Percentiles rank a stretch among this genome's conserved stretches.
These are phyloP conservation scores for Poeciliopsis turneri DNA, from an alignment of 2,797 vertebrate species.

Conservation along the genomic window DNA sequence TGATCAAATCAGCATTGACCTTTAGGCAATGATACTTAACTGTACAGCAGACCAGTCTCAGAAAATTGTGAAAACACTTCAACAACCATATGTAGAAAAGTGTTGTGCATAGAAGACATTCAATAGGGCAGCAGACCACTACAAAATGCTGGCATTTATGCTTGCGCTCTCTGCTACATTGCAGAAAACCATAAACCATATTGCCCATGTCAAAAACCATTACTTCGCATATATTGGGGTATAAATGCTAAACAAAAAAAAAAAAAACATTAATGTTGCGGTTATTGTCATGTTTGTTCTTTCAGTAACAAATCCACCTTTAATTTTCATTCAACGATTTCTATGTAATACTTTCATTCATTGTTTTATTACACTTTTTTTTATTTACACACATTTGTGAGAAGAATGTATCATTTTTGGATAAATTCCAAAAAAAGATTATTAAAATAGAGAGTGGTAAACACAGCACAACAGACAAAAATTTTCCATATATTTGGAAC, in stretches of 20 bases:
- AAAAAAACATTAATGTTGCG: neutral
- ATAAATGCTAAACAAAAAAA: neutral
- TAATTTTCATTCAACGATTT: neutral
- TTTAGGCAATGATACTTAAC: neutral
- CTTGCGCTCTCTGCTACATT: neutral
- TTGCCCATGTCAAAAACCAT: neutral
- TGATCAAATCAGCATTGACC: neutral
- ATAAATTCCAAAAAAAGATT: conserved; percentile 2
- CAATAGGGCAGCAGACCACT: neutral
- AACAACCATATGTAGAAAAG: neutral
- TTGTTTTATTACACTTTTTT: neutral
- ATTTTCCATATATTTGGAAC: conserved; percentile 19
- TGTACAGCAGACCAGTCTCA: neutral
- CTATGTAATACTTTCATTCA: neutral
- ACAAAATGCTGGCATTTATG: neutral
- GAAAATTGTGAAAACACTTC: neutral
- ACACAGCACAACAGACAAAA: conserved; percentile 11
- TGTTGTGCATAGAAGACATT: neutral
- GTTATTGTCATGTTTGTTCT: neutral
- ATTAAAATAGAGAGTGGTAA: conserved; percentile 30
- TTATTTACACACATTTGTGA: conserved; percentile 28
- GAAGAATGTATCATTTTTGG: conserved; percentile 2
- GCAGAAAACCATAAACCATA: neutral
- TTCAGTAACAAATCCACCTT: neutral
- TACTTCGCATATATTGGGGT: neutral